Evolutionary conservation across 2,888 invertebrate genomes (phyloP).

Genomic region (Platycnemis pennipes): DNA sequence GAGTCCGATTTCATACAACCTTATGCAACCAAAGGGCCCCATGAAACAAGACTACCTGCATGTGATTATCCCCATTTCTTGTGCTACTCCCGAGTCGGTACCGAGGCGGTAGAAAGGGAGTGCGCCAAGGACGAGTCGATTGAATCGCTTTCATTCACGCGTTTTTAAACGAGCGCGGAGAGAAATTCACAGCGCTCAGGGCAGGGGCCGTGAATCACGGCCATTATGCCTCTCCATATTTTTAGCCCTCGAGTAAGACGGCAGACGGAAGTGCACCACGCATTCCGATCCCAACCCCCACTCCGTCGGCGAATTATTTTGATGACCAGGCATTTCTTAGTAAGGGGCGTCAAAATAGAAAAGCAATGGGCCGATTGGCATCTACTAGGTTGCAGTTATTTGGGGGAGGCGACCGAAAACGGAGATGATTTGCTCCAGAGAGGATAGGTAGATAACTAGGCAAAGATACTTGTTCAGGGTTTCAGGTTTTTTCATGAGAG

Average conservation of each 20-base stretch:
- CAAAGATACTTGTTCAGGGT: too few species aligned
- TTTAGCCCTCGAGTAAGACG: constrained; percentile 29
- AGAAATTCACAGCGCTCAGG: background rate
- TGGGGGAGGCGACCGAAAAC: too few species aligned
- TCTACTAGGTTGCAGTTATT: too few species aligned
- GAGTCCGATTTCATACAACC: too few species aligned
- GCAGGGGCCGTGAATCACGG: background rate
- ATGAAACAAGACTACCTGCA: too few species aligned
- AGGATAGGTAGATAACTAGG: too few species aligned
- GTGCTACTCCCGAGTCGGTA: too few species aligned
- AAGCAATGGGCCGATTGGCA: background rate
- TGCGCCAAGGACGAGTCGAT: background rate
- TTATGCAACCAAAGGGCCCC: too few species aligned
- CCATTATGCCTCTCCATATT: background rate
- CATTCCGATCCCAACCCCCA: background rate
- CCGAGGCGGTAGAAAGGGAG: background rate
- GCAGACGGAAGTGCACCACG: constrained; percentile 6
- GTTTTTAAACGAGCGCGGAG: constrained; percentile 3
- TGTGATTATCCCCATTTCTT: too few species aligned
- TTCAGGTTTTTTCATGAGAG: too few species aligned
- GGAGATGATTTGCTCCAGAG: too few species aligned
- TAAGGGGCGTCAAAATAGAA: background rate
- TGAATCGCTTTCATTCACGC: background rate
- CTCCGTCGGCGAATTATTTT: background rate
- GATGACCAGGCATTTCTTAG: background rate